Percentiles rank a stretch among this genome's conserved stretches.
Conservation (phyloP, 2,113 vertebrate species). For the Campylorhamphus procurvoides region DNA sequence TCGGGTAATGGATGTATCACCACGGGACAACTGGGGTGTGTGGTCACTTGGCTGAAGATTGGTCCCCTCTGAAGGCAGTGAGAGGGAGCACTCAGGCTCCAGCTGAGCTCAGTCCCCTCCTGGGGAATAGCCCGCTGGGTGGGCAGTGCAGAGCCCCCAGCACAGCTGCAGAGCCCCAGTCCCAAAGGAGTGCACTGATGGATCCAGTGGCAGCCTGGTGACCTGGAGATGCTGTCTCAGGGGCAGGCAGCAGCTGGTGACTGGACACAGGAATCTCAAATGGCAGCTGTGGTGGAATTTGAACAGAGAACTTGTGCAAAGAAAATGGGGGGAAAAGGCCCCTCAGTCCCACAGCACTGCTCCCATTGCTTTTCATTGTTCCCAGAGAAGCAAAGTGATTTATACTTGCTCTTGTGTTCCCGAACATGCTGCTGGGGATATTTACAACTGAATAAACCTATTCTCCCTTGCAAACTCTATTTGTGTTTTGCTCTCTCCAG, state of each 20-base stretch:
- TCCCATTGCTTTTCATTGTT: neutral
- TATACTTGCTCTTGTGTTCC: neutral
- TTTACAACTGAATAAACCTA: neutral
- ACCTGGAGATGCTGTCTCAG: neutral
- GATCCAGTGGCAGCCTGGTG: accelerated
- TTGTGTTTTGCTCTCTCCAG: neutral
- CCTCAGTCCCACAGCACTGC: accelerated
- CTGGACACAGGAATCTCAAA: neutral
- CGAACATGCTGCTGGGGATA: neutral
- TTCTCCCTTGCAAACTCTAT: neutral
- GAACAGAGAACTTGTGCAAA: neutral
- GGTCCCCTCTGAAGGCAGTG: neutral
- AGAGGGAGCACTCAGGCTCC: accelerated
- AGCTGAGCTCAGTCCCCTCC: neutral
- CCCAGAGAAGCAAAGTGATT: neutral
- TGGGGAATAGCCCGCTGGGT: accelerated
- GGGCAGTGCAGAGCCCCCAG: neutral
- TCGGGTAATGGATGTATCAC: accelerated
- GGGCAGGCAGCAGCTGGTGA: neutral
- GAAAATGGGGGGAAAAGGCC: accelerated
- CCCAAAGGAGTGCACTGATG: neutral
- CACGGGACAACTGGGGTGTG: accelerated
- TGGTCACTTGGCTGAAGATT: accelerated
- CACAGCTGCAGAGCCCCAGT: accelerated
- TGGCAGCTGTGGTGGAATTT: neutral